Conservation (phyloP, 2,113 vertebrate species). For the Nyctibius bracteatus region DNA sequence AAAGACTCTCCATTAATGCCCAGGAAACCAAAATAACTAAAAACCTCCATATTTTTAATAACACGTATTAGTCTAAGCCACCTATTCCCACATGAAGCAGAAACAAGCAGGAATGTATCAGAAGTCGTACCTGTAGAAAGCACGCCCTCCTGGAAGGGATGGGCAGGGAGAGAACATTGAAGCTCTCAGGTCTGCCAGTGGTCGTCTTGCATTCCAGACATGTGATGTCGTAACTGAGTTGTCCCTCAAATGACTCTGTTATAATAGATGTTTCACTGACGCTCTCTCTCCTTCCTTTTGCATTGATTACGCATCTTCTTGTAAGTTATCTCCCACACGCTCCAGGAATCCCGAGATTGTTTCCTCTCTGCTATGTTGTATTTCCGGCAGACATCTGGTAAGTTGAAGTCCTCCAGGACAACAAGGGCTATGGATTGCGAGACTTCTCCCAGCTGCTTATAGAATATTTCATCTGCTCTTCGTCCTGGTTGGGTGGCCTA, state of each 20-base stretch:
- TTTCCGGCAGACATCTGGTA: too few species aligned
- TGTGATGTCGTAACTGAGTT: conserved; percentile 70
- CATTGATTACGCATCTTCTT: background rate
- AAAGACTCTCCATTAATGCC: background rate
- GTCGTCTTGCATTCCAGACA: conserved; percentile 77
- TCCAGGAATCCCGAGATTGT: too few species aligned
- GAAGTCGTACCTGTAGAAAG: conserved; percentile 77
- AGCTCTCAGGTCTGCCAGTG: conserved; percentile 70
- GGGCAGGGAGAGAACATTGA: conserved; percentile 83
- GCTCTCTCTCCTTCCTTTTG: background rate
- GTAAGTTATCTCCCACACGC: too few species aligned
- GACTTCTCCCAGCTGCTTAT: too few species aligned
- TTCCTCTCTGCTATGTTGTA: too few species aligned
- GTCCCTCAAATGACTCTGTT: conserved; percentile 81
- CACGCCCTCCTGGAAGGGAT: conserved; percentile 72
- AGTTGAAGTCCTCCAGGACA: too few species aligned
- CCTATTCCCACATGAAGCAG: background rate
- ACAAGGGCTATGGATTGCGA: too few species aligned
- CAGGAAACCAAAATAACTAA: background rate
- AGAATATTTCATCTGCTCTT: too few species aligned
- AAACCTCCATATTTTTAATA: background rate
- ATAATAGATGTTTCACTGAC: conserved; percentile 73
- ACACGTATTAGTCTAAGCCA: accelerated
- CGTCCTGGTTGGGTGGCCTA: too few species aligned
- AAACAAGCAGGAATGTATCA: background rate